These are phyloP conservation scores for Drymodes brunneopygia DNA, from an alignment of 2,113 vertebrate genomes.

Conservation along the genomic window DNA sequence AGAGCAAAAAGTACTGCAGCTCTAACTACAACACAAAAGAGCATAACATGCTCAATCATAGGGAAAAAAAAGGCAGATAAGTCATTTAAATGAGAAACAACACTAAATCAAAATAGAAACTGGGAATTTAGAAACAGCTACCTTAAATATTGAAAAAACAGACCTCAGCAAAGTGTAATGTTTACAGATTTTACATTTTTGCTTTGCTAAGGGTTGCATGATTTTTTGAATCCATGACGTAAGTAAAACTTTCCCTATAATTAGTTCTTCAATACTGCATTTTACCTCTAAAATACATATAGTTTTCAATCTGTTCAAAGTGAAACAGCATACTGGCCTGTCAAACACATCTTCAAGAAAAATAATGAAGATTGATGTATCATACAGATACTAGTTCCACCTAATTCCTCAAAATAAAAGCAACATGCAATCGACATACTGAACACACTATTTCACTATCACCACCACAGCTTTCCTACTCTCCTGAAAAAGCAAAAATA, in stretches of 20 bases:
- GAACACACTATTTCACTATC: not conserved
- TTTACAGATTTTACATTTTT: not conserved
- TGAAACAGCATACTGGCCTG: not conserved
- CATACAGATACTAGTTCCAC: not conserved
- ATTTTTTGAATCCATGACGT: not conserved
- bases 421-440: not conserved
- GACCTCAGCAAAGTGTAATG: not conserved
- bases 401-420: not conserved
- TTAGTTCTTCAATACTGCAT: not conserved
- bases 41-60: not conserved
- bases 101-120: not conserved
- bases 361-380: not conserved
- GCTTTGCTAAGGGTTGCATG: not conserved
- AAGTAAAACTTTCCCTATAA: not conserved
- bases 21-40: not conserved
- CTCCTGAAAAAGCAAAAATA: not conserved
- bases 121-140: not conserved
- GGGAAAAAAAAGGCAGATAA: not conserved
- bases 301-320: not conserved
- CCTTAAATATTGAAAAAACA: not conserved
- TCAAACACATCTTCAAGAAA: not conserved
- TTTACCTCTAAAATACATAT: not conserved
- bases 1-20: not conserved
- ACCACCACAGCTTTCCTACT: not conserved
- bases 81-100: not conserved